Conservation (phyloP, 2,888 invertebrate genomes). For the Abrostola tripartita region DNA sequence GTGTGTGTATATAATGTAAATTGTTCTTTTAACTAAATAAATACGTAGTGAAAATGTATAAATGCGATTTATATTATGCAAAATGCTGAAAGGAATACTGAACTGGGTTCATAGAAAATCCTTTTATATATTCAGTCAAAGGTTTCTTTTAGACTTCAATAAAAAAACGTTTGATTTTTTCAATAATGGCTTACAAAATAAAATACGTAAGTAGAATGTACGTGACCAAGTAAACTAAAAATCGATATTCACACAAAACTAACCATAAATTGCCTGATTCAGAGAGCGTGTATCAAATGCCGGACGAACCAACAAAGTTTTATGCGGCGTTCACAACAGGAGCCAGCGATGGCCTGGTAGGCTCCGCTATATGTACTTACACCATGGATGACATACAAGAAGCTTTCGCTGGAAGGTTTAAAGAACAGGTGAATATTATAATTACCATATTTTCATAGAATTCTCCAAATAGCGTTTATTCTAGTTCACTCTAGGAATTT, state of each 20-base stretch:
- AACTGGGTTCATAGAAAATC: too few species aligned
- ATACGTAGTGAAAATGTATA: too few species aligned
- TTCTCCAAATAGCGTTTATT: too few species aligned
- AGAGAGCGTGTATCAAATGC: conserved; percentile 91
- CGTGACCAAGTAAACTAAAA: not conserved
- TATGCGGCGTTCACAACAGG: conserved; percentile 91
- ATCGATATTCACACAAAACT: conserved; percentile 24
- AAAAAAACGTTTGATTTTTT: too few species aligned
- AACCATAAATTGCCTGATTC: conserved; percentile 56
- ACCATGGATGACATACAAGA: conserved; percentile 90
- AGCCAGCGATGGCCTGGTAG: conserved; percentile 90
- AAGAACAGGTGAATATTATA: conserved; percentile 85
- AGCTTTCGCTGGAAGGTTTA: conserved; percentile 91
- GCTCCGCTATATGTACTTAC: conserved; percentile 92
- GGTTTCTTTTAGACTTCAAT: too few species aligned
- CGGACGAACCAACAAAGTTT: conserved; percentile 89
- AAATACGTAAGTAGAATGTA: too few species aligned
- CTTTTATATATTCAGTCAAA: too few species aligned
- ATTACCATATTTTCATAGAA: too few species aligned
- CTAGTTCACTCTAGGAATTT: too few species aligned
- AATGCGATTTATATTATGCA: conserved; percentile 14
- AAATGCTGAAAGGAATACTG: conserved; percentile 7
- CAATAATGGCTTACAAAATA: too few species aligned
- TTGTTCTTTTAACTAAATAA: too few species aligned
- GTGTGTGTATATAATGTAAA: too few species aligned